A percentile compares a stretch with the other conserved stretches of the same genome.
Conservation (phyloP, 2,797 vertebrate species). For the Harpagifer antarcticus region DNA sequence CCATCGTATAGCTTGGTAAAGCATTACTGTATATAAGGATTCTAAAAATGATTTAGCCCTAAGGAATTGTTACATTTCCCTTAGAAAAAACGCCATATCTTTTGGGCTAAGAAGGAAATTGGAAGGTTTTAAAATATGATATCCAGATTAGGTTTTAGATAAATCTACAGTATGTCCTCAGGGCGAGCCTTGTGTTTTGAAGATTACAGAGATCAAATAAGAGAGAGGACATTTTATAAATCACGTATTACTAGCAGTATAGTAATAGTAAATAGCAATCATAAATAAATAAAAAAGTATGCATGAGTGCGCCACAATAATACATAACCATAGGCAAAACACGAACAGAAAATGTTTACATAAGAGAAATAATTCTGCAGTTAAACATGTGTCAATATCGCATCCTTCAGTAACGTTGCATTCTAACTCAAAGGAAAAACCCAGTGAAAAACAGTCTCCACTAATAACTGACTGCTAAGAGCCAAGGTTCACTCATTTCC, state of each 20-base stretch:
- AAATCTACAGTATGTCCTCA: constrained; percentile 19
- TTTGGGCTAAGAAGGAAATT: constrained; percentile 23
- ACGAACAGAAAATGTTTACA: no score
- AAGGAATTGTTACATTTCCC: background rate
- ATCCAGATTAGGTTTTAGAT: constrained; percentile 44
- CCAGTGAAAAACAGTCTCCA: constrained; percentile 29
- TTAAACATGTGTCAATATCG: background rate
- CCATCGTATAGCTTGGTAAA: background rate
- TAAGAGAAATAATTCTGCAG: no score
- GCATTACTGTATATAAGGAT: background rate
- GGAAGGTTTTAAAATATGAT: constrained; percentile 27
- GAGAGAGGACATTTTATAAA: constrained; percentile 25
- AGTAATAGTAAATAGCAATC: no score
- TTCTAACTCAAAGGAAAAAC: background rate
- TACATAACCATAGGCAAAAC: no score
- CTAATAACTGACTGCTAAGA: constrained; percentile 41
- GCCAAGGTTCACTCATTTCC: constrained; percentile 36
- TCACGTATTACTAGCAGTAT: background rate
- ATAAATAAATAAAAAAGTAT: no score
- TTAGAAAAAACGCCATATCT: constrained; percentile 14
- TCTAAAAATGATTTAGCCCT: no score
- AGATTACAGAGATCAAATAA: constrained; percentile 46
- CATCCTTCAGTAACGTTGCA: constrained; percentile 2
- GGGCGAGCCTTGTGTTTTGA: constrained; percentile 25
- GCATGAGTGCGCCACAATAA: no score